Evolutionary conservation across 2,113 vertebrate genomes (phyloP), one percentile per base, ranked within the genome.

Genomic region (Tragelaphus imberbis): DNA sequence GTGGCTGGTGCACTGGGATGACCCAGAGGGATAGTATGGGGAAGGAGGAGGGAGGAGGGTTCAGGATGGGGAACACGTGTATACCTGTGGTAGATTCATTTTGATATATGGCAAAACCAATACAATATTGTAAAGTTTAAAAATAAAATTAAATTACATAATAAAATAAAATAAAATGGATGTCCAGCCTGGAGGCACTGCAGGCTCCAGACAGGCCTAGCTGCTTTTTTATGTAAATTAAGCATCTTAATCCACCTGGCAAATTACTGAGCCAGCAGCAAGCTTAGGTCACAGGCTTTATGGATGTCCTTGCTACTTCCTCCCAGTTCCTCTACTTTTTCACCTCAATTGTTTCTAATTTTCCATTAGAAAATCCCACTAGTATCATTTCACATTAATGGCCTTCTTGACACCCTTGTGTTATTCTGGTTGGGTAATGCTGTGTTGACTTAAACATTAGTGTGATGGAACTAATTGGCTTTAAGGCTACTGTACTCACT

Each of bases 161-260:
- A 6, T 44, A 44, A 44, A 44, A 44, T 44, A 44, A 44, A 44
- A 44, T 44, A 44, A 88, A 59, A 77, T 30, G 84, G 80, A 95
- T 63, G 16, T 23, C 30, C 23, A 91, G 71, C 49, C 91, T 89
- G n/a, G 33, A 85, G 84, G 49, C 49, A 77, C 28, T 15, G 30
- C 49, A 77, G 58, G 23, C 56, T 89, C 49, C 63, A 80, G 8
- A 59, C 58, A n/a, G 11, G 36, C n/a, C 58, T 68, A 36, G 1
- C 21, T 44, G 11, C 51, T 81, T 91, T 65, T 87, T 49, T 17
- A 90, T 97, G 75, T 19, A 97, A 97, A 95, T 92, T 55, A 95
- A 68, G 28, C 11, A 86, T 44, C 53, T 84, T 81, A 47, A 53
- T 92, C 75, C 15, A 95, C 61, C 59, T 95, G 61, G 84, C 65